Conservation (phyloP, 1,140 invertebrate species). For the Gonatopus flavifemur region DNA sequence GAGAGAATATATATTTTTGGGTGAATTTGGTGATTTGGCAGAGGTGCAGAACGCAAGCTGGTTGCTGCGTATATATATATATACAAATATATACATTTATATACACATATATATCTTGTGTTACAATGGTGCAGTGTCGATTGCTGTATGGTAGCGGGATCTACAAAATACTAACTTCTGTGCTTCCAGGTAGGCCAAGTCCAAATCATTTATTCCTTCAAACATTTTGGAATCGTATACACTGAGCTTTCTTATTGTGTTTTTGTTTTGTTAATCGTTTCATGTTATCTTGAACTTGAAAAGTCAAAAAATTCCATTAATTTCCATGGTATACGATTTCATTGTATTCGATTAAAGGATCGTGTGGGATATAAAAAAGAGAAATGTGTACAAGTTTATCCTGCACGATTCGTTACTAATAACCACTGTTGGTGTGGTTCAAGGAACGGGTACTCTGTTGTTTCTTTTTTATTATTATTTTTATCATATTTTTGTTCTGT, state of each 20-base stretch:
- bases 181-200: slow-evolving; percentile 61
- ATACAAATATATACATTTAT: slow-evolving; percentile 26
- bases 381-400: too few relatives aligned
- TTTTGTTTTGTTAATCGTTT: too few relatives aligned
- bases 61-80: slow-evolving; percentile 49
- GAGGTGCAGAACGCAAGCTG: slow-evolving; percentile 49
- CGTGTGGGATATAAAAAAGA: too few relatives aligned
- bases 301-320: too few relatives aligned
- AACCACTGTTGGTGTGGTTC: too few relatives aligned
- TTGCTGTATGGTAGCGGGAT: slow-evolving; percentile 58
- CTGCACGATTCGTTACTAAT: too few relatives aligned
- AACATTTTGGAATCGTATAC: neutral
- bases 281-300: too few relatives aligned
- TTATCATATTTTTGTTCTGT: too few relatives aligned
- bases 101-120: slow-evolving; percentile 39
- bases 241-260: slow-evolving; percentile 10
- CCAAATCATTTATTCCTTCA: slow-evolving; percentile 55
- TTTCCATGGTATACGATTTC: too few relatives aligned
- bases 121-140: slow-evolving; percentile 59
- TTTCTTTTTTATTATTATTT: too few relatives aligned
- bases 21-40: slow-evolving; percentile 54
- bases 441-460: too few relatives aligned
- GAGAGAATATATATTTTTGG: slow-evolving; percentile 17
- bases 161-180: slow-evolving; percentile 61
- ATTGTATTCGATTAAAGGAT: too few relatives aligned